Evolutionary conservation across 2,113 vertebrate species (phyloP), one percentile per base, ranked within the genome.

Genomic region (Saiga tatarica): DNA sequence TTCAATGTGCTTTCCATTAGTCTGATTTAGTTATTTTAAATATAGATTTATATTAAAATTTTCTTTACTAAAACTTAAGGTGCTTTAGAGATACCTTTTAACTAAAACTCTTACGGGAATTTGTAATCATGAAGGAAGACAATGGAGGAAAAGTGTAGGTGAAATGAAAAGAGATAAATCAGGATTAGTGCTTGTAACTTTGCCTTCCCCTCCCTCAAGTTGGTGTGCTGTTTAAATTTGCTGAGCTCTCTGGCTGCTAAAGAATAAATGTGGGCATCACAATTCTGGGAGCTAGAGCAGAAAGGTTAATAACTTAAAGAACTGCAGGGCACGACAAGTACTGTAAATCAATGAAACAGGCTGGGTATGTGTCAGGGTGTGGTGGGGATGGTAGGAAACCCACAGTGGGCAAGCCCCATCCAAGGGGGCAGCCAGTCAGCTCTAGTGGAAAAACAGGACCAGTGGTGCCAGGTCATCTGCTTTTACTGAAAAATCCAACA

Each of bases 1-100:
- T 95, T 92, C 78, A 92, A 92, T 95, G 57, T 90, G 76, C 59
- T 96, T 96, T 96, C 92, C 57, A 90, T 97, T 95, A 90, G 59
- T 57, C 62, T 87, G 28, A 82, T 93, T 97, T 94, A 92, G 87
- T 97, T 86, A 87, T 93, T 89, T 96, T 71, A 93, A 96, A 64
- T 83, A 39, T 79, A 97, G 57, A 92, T 76, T 92, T 88, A 85
- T 90, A 74, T 9, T 25, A 67, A 92, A 88, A 79, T 23, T 85
- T 97, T 86, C 87, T 93, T 91, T 79, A 87, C 42, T 39, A n/a
- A 96, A 97, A 96, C 81, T 82, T 97, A 62, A 55, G 67, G 7
- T 92, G 50, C n/a, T 91, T 87, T 64, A 50, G 67, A 87, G 50
- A 78, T 57, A 96, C 91, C 55, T 87, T 55, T 33, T 87, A 78